phyloP scores from a whole-genome alignment of 2,113 vertebrate species.

The Heptranchias perlo region DNA sequence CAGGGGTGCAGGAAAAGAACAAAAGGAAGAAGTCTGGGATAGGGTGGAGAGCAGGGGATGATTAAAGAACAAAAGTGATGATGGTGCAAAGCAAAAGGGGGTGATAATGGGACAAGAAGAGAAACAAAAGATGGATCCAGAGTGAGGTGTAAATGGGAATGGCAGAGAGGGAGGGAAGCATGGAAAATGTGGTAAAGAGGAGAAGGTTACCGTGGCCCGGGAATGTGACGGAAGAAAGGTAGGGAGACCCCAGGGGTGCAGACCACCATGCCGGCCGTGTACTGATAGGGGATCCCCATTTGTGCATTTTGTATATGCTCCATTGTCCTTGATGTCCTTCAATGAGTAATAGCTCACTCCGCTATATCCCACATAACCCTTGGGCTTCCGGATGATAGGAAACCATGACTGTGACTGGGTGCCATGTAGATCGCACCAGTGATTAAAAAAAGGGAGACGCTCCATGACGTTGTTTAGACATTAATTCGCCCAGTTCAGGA shows the following conservation, averaged over 20 bases:
- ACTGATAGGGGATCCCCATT: background rate
- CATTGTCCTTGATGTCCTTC: background rate
- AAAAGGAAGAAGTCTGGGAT: no score
- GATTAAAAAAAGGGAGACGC: background rate
- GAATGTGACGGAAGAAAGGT: background rate
- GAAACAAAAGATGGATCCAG: background rate
- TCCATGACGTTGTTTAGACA: background rate
- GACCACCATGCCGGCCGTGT: background rate
- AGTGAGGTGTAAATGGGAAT: background rate
- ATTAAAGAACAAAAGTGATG: background rate
- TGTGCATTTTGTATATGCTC: background rate
- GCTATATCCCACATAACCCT: background rate
- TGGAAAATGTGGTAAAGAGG: background rate
- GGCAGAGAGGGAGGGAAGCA: background rate
- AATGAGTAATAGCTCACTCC: background rate
- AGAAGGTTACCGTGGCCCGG: background rate
- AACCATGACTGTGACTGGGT: background rate
- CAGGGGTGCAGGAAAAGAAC: no score
- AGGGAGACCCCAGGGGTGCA: background rate
- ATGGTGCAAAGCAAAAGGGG: background rate
- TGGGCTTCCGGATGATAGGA: background rate
- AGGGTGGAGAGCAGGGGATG: no score
- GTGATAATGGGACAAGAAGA: background rate
- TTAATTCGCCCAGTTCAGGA: no score
- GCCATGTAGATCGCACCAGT: background rate